phyloP scores from a whole-genome alignment of 2,113 vertebrate species.

The Entomyzon cyanotis region DNA sequence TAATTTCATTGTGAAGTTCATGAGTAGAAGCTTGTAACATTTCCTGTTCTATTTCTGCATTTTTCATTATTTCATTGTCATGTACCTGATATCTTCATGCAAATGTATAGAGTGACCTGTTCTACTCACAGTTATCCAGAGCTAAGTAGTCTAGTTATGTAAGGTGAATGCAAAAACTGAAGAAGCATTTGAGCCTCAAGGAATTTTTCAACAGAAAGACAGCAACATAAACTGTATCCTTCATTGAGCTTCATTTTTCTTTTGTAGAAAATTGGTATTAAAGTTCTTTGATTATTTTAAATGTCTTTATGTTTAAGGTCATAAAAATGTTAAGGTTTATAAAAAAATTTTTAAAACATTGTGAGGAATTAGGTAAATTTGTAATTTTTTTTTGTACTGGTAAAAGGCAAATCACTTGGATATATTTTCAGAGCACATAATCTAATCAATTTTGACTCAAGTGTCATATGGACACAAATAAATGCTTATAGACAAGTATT shows the following conservation, averaged over 20 bases:
- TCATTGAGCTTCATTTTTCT: neutral
- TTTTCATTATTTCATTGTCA: conserved; percentile 59
- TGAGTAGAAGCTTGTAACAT: neutral
- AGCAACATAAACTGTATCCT: neutral
- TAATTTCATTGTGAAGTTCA: conserved; percentile 32
- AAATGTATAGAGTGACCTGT: conserved; percentile 26
- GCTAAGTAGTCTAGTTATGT: neutral
- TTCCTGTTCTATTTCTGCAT: conserved; percentile 22
- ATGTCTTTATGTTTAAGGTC: neutral
- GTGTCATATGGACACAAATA: neutral
- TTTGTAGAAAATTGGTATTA: neutral
- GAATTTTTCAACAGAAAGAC: conserved; percentile 7
- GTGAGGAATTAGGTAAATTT: neutral
- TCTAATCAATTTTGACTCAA: neutral
- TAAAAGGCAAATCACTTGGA: neutral
- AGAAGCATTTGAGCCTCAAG: neutral
- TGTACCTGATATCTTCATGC: conserved; percentile 5
- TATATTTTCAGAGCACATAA: neutral
- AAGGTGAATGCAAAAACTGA: conserved; percentile 2
- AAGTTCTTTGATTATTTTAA: neutral
- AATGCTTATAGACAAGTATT: neutral
- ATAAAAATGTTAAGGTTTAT: neutral
- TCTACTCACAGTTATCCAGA: conserved; percentile 14
- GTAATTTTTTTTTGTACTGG: neutral
- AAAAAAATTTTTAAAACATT: neutral